Base-by-base conservation (phyloP, 2,113 vertebrate species). In the Heliornis fulica region DNA sequence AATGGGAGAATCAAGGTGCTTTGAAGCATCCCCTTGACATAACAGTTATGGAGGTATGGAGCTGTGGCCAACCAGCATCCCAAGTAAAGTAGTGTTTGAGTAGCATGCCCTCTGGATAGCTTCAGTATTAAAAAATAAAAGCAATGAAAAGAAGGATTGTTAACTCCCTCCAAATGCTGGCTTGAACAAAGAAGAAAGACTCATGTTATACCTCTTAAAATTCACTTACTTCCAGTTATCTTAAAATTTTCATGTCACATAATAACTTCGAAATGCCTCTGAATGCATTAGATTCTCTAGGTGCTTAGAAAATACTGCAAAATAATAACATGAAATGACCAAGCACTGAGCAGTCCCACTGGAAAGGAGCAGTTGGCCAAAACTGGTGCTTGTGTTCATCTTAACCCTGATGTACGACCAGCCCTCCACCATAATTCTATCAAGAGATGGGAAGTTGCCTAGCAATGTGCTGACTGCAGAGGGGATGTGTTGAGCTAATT, bases 341-440 rank as follows among this genome's bases (percentile, higher is more conserved):
- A 70, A 68, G 88, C 71, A 2, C 29, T 66, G 93, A 96, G 82
- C 94, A 94, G 76, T 93, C 95, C 90, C 65, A 63, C 94, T 93
- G 93, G 93, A 94, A 97, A 92, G 94, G 93, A 96, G 90, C 92
- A 95, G 94, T 96, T 94, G 92, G 92, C 92, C 96, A 87, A 93
- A 92, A 83, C 90, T 64, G 93, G 94, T 94, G 83, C 94, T 95
- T 86, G 89, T 93, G 63, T 88, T 94, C 93, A 61, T 96, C 92
- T 97, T 96, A 96, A 96, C 93, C 93, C 90, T 96, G 96, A 94
- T 95, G 94, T 92, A 95, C 26, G 65, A 94, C 90, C 86, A 75
- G 90, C 88, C 79, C 92, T 94, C 87, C 77, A 87, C 91, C 96
- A 80, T 95, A 90, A 94, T 96, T 95, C 95, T 96, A 66, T 93